Percentiles rank a stretch among this genome's conserved stretches.
phyloP scores from a whole-genome alignment of 2,888 invertebrate species.

The Rhagonycha fulva region DNA sequence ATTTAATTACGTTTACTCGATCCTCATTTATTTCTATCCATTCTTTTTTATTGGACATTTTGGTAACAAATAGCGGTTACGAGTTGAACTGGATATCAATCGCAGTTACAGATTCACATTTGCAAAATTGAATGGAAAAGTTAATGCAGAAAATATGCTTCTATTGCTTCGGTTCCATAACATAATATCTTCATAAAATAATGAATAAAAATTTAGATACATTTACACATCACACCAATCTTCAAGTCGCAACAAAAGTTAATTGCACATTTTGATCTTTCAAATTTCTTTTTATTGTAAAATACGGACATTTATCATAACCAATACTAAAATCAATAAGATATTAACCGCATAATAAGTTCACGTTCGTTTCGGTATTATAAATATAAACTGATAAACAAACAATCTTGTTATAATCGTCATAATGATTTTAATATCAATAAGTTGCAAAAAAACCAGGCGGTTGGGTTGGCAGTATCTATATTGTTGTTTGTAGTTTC shows the following conservation, averaged over 20 bases:
- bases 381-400: constrained; percentile 34
- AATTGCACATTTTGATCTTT: background rate
- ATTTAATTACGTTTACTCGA: too few species aligned
- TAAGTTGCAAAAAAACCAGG: background rate
- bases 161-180: too few species aligned
- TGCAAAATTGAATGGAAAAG: too few species aligned
- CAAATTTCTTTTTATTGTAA: background rate
- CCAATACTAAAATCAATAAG: constrained; percentile 1
- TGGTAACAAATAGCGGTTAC: too few species aligned
- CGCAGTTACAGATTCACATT: too few species aligned
- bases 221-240: too few species aligned
- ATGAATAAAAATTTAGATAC: too few species aligned
- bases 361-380: constrained; percentile 36
- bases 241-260: background rate
- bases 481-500: background rate
- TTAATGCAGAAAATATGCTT: too few species aligned
- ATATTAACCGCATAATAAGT: constrained; percentile 35
- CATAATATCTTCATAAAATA: too few species aligned
- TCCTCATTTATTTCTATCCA: too few species aligned
- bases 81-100: too few species aligned
- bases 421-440: constrained; percentile 8
- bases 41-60: too few species aligned
- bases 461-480: background rate
- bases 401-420: constrained; percentile 39
- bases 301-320: background rate